Conservation (phyloP, 2,113 vertebrate species). For the Isurus oxyrinchus region DNA sequence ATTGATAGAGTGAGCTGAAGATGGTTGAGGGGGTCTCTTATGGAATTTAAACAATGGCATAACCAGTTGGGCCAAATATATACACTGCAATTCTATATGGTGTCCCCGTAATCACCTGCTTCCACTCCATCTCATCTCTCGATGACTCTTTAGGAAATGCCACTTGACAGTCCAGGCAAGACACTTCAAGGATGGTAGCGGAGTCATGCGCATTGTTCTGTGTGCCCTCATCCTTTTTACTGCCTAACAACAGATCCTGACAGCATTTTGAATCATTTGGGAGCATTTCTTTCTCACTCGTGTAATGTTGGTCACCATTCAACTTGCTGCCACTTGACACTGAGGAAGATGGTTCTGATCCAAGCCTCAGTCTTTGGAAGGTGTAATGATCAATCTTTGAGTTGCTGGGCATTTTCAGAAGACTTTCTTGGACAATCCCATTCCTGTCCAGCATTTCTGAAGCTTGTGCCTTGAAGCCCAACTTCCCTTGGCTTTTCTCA, state of each 20-base stretch:
- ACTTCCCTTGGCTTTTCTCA: conserved; percentile 43
- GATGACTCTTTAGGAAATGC: conserved; percentile 47
- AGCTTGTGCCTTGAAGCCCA: conserved; percentile 34
- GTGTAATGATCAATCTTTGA: conserved; percentile 44
- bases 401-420: background rate
- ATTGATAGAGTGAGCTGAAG: too few species aligned
- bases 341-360: conserved; percentile 43
- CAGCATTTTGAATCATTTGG: background rate
- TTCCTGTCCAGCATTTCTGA: background rate
- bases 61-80: too few species aligned
- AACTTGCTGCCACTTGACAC: conserved; percentile 43
- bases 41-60: too few species aligned
- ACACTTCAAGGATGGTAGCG: conserved; percentile 50
- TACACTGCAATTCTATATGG: background rate
- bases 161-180: conserved; percentile 57
- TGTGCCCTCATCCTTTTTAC: background rate
- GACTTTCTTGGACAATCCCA: background rate
- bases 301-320: background rate
- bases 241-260: too few species aligned
- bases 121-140: conserved; percentile 69
- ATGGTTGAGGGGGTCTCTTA: too few species aligned
- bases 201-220: conserved; percentile 41
- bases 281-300: background rate
- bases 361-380: conserved; percentile 48
- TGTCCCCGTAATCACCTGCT: conserved; percentile 65